phyloP scores from a whole-genome alignment of 2,888 invertebrate genomes.

The Sussaba pulchella region DNA sequence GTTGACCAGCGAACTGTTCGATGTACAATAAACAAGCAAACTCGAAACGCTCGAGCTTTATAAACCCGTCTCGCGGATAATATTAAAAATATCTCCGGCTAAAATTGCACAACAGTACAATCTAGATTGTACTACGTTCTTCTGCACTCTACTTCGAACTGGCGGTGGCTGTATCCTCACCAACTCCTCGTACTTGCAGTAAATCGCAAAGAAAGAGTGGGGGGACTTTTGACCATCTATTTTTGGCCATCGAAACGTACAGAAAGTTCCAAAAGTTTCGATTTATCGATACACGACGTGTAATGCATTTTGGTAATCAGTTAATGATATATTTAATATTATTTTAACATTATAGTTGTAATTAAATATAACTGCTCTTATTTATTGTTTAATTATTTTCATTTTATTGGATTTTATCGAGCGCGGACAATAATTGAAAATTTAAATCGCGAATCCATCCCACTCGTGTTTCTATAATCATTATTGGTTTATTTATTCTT shows the following conservation, averaged over 20 bases:
- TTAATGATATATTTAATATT: no score
- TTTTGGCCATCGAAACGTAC: slow-evolving; percentile 73
- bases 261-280: slow-evolving; percentile 70
- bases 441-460: no score
- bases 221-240: slow-evolving; percentile 68
- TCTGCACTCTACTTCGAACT: slow-evolving; percentile 29
- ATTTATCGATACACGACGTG: neutral
- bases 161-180: neutral
- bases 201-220: neutral
- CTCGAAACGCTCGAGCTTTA: slow-evolving; percentile 21
- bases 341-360: no score
- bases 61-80: slow-evolving; percentile 16
- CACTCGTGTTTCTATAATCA: no score
- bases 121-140: slow-evolving; percentile 73
- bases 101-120: slow-evolving; percentile 72
- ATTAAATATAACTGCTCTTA: no score
- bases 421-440: no score
- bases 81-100: slow-evolving; percentile 74
- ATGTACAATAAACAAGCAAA: slow-evolving; percentile 35
- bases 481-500: no score
- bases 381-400: no score
- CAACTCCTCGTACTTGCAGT: neutral
- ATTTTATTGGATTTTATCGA: no score
- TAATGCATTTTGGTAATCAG: no score
- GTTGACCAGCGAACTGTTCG: neutral